Percentiles rank a stretch among this genome's conserved stretches.
Evolutionary conservation across 1,140 invertebrate genomes (phyloP).

Genomic region (Asbolus verrucosus): DNA sequence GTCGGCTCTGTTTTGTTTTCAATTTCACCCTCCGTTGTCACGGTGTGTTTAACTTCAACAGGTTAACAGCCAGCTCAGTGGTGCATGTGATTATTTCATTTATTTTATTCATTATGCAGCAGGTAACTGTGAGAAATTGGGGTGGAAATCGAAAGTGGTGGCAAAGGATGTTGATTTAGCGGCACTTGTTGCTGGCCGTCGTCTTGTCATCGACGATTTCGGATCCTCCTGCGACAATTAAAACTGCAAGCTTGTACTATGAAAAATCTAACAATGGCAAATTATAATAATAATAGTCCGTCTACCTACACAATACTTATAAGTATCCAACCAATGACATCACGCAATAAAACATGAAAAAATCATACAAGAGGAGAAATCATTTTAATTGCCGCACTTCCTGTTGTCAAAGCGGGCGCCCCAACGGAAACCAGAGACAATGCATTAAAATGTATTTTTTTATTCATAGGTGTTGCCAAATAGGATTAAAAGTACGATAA

Average conservation of each 20-base stretch:
- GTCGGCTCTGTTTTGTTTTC: conserved; percentile 31
- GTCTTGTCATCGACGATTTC: too few relatives aligned
- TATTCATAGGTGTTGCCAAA: conserved; percentile 37
- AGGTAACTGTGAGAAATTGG: conserved; percentile 44
- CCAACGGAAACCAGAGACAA: conserved; percentile 43
- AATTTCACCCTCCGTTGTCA: conserved; percentile 43
- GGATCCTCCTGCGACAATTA: too few relatives aligned
- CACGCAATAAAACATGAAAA: conserved; percentile 38
- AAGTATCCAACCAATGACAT: conserved; percentile 35
- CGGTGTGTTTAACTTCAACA: conserved; percentile 44
- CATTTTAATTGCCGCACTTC: conserved; percentile 44
- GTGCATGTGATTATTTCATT: conserved; percentile 47
- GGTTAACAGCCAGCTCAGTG: conserved; percentile 44
- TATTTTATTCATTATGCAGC: conserved; percentile 17
- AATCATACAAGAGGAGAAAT: conserved; percentile 42
- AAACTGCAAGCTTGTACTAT: too few relatives aligned
- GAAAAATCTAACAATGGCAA: conserved; percentile 30
- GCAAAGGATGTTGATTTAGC: too few relatives aligned
- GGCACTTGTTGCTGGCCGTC: too few relatives aligned
- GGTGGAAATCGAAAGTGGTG: conserved; percentile 12
- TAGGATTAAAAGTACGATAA: conserved; percentile 32
- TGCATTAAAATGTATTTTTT: conserved; percentile 33
- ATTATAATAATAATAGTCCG: conserved; percentile 27
- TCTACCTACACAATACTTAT: conserved; percentile 32
- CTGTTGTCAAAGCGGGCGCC: conserved; percentile 36